A percentile compares a stretch with the other conserved stretches of the same genome.
These are phyloP conservation scores for Halcyon senegalensis DNA, from an alignment of 2,113 vertebrate genomes.

Conservation along the genomic window DNA sequence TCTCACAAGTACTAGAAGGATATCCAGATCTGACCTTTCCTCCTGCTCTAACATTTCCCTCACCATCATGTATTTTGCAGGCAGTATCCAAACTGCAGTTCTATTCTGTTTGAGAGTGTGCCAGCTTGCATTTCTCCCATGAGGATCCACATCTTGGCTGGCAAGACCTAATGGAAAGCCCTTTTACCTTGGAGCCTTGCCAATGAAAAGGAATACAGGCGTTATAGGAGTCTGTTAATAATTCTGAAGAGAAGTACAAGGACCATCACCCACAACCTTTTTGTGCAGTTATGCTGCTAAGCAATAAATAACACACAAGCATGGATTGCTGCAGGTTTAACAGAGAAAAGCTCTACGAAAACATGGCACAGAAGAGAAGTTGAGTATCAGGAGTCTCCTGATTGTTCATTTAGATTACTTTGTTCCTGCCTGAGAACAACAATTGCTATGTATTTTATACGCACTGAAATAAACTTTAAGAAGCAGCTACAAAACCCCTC, in stretches of 20 bases:
- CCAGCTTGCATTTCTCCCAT: neutral
- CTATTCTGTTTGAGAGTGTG: neutral
- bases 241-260: neutral
- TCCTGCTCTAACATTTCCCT: neutral
- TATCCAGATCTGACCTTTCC: neutral
- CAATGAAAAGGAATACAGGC: neutral
- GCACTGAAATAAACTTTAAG: neutral
- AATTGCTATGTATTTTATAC: neutral
- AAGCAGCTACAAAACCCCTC: neutral
- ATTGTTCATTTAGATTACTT: neutral
- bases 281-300: neutral
- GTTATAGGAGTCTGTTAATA: neutral
- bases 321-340: neutral
- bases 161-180: neutral
- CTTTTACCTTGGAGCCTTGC: neutral
- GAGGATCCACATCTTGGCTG: neutral
- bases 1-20: neutral
- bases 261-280: neutral
- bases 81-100: neutral
- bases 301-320: neutral
- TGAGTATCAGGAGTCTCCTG: neutral
- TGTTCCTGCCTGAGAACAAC: neutral
- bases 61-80: neutral
- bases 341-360: neutral
- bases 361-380: neutral